phyloP scores from a whole-genome alignment of 2,888 invertebrate species.

The Chironomus tentans region DNA sequence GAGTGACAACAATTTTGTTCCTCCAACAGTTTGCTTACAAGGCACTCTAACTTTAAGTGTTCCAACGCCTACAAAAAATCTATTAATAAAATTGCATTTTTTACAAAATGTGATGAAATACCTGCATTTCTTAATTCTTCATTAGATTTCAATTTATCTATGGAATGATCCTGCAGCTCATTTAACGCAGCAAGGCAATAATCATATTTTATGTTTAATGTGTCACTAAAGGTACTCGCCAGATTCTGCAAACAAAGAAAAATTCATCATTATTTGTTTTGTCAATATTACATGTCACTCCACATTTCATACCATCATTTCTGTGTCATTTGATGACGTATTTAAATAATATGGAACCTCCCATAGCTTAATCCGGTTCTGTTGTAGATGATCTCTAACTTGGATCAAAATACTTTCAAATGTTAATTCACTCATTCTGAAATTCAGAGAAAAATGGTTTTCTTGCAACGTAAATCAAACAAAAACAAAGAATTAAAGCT shows the following conservation, averaged over 20 bases:
- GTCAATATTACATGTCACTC: neutral
- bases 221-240: constrained; percentile 49
- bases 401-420: constrained; percentile 55
- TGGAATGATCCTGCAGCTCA: constrained; percentile 57
- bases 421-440: constrained; percentile 12
- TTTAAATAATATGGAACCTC: constrained; percentile 56
- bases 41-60: constrained; percentile 60
- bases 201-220: constrained; percentile 46
- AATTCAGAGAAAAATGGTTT: neutral
- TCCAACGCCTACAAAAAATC: constrained; percentile 48
- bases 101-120: constrained; percentile 22
- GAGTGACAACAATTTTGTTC: constrained; percentile 45
- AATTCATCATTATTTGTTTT: neutral
- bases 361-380: constrained; percentile 65
- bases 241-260: constrained; percentile 46
- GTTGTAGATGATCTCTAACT: constrained; percentile 57
- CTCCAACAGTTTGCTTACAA: constrained; percentile 39
- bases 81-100: neutral
- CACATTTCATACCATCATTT: constrained; percentile 35
- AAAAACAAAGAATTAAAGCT: neutral
- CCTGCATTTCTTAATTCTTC: constrained; percentile 55
- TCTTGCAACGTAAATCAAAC: neutral
- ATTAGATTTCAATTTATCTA: constrained; percentile 62
- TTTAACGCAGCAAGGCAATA: constrained; percentile 48
- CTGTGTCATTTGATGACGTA: constrained; percentile 43